Percentiles rank a stretch among this genome's conserved stretches.
phyloP scores from a whole-genome alignment of 2,888 invertebrate species.

The Catocala sponsa region DNA sequence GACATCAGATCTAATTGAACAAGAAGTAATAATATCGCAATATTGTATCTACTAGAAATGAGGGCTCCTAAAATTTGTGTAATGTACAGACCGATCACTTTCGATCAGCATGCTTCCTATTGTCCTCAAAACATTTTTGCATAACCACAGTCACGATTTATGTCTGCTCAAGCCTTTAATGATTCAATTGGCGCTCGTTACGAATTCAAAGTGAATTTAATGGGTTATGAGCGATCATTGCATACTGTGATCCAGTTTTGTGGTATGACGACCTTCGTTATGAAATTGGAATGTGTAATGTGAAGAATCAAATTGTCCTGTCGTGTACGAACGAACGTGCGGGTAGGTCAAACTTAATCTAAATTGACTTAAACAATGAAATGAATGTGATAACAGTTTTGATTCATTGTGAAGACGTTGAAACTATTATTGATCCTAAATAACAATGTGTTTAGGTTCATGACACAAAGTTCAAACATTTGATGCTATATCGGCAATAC shows the following conservation, averaged over 20 bases:
- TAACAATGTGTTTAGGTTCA: slow-evolving; percentile 43
- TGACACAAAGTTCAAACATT: slow-evolving; percentile 65
- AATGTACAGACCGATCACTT: slow-evolving; percentile 56
- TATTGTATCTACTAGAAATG: slow-evolving; percentile 41
- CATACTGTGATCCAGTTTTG: slow-evolving; percentile 79
- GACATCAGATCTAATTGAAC: background rate
- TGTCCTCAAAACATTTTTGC: slow-evolving; percentile 74
- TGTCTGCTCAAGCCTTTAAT: slow-evolving; percentile 67
- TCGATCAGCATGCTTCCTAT: slow-evolving; percentile 71
- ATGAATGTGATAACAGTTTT: no score
- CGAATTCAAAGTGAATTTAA: slow-evolving; percentile 68
- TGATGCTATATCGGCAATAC: slow-evolving; percentile 65
- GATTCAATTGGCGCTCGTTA: slow-evolving; percentile 74
- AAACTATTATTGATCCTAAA: background rate
- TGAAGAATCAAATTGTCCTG: slow-evolving; percentile 45
- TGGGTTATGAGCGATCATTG: slow-evolving; percentile 72
- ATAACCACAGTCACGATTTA: slow-evolving; percentile 78
- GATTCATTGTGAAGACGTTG: background rate
- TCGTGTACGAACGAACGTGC: slow-evolving; percentile 16
- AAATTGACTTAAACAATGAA: background rate
- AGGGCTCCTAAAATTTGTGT: slow-evolving; percentile 52
- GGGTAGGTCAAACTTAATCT: slow-evolving; percentile 12
- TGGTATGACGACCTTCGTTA: slow-evolving; percentile 75
- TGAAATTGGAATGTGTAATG: slow-evolving; percentile 70
- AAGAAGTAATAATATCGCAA: slow-evolving; percentile 10